These are phyloP conservation scores for Albula goreensis DNA, from an alignment of 2,113 vertebrate species.

Conservation along the genomic window DNA sequence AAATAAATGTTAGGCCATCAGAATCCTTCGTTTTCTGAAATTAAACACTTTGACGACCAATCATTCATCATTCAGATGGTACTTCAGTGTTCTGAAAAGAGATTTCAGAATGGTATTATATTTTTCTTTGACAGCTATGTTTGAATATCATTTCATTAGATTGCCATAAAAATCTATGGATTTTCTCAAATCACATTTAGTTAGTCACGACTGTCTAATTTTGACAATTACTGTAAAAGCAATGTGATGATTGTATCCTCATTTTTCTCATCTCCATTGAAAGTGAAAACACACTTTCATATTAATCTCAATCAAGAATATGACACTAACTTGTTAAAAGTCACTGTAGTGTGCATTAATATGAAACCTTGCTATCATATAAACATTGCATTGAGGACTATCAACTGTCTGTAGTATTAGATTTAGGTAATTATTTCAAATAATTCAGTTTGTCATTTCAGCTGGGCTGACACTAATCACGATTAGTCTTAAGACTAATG, in stretches of 20 bases:
- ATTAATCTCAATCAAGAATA: constrained; percentile 31
- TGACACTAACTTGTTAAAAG: constrained; percentile 7
- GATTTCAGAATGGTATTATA: constrained; percentile 7
- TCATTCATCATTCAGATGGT: neutral
- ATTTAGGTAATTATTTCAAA: constrained; percentile 20
- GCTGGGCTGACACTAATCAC: constrained; percentile 15
- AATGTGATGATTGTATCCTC: constrained; percentile 9
- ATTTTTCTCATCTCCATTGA: constrained; percentile 22
- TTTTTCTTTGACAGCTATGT: constrained; percentile 10
- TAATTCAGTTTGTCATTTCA: constrained; percentile 19
- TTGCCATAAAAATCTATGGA: constrained; percentile 15
- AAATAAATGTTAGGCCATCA: neutral
- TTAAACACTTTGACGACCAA: neutral
- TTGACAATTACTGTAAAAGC: neutral
- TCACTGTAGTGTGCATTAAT: constrained; percentile 5
- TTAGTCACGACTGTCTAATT: constrained; percentile 18
- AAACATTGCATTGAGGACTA: constrained; percentile 21
- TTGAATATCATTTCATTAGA: neutral
- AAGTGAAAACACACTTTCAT: constrained; percentile 17
- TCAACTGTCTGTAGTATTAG: neutral
- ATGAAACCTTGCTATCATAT: constrained; percentile 19
- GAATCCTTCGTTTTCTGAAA: no score
- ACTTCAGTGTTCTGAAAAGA: neutral
- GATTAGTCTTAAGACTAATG: neutral
- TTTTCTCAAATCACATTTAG: constrained; percentile 17